Evolutionary conservation across 2,888 invertebrate genomes (phyloP), one percentile per base, ranked within the genome.

Genomic region (Chaitophorus viminalis): DNA sequence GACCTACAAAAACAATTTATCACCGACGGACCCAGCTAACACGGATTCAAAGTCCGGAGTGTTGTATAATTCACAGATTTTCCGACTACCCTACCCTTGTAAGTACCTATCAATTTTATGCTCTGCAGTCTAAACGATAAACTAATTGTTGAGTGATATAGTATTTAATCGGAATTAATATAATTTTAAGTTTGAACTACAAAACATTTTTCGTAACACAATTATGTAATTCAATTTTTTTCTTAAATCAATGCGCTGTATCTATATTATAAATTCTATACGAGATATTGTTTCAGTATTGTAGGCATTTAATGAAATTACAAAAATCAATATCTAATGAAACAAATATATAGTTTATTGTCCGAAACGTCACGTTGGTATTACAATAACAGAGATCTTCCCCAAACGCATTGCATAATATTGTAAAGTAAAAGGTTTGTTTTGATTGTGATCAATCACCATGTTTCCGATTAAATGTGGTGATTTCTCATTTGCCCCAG

Each of bases 51-150:
- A 87, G n/a, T 60, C 31, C 18, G 87, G 87, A 87, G 31, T 81
- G n/a, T 81, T 81, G 33, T 54, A 72, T 72, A 88, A 88, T 54
- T 75, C 84, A 29, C 75, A 72, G 31, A 29, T 54, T 17, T 89
- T 89, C 31, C 84, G 81, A 36, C 31, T 89, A 18, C 81, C 88
- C 46, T 70, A 87, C 14, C 89, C 88, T 33, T 88, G 89, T 89
- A 60, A 88, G 70, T 81, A 31, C 0, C 77, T 76, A 33, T 68
- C 6, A 39, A 39, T 39, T 52, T 39, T 60, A 25, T 60, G 1
- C 54, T 18, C 4, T 18, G n/a, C n/a, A n/a, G n/a, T 11, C 4
- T 25, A 3, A 2, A 60, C 25, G 60, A 8, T 6, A 60, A 60
- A 4, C 60, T 25, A 68, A 68, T 25, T 60, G 25, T 29, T 9